Base-by-base conservation (phyloP, 2,797 vertebrate genomes). In the Pagetopsis macropterus region DNA sequence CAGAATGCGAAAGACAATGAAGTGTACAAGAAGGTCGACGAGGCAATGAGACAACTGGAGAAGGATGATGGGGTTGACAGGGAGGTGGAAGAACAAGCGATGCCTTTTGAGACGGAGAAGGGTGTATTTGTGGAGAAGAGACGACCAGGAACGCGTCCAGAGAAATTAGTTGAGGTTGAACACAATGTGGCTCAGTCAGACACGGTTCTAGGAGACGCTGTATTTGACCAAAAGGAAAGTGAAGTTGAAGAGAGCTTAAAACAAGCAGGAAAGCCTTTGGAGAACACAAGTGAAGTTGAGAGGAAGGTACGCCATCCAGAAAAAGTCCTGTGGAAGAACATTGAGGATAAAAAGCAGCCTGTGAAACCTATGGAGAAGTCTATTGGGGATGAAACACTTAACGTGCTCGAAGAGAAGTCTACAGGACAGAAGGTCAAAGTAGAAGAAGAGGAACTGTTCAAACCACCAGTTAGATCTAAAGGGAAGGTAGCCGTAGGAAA, bases 391-490 rank as follows among this genome's bases (percentile, higher is more conserved):
- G 65, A 84, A 64, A 60, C 23, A 43, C 55, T 43, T 2, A 58
- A 37, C 1, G 50, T 70, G 43, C 43, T 72, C 58, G 62, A 71
- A 33, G 41, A 27, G 16, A 79, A 15, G 48, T 67, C 46, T 59
- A 43, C 4, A 21, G 27, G 58, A 57, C 65, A 75, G 27, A 55
- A 85, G 44, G 11, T 2, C 15, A 60, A 76, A 43, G 13, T 40
- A 54, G 56, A 72, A 19, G 65, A 81, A 44, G 72, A 78, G 14
- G 78, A 86, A 33, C 10, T 33, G 31, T 62, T 90, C 9, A 89
- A 86, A 81, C 76, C 85, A 60, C 84, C 84, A 61, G 51, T 67
- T 45, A 85, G 88, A 79, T 72, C 73, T 41, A 91, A 91, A 84
- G 80, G 50, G 65, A 88, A 83, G 60, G 50, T 55, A 49, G n/a